Evolutionary conservation across 2,888 invertebrate species (phyloP), one percentile per base, ranked within the genome.

Genomic region (Bursaphelenchus okinawaensis): DNA sequence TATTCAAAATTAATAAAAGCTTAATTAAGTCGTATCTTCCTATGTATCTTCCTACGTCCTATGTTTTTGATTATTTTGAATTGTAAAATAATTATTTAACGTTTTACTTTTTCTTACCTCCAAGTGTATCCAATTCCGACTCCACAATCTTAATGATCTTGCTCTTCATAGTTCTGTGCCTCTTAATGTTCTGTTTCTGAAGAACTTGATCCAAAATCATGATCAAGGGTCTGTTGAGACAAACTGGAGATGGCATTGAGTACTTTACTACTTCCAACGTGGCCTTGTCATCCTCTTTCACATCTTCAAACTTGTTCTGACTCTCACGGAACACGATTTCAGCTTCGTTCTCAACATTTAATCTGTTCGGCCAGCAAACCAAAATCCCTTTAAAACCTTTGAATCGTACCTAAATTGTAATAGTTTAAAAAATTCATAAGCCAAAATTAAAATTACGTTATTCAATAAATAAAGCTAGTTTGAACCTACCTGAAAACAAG

Each of bases 141-240:
- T 75, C 74, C 24, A 74, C 63, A 7, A 67, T 31, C 24, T 40
- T 9, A 20, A 63, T 66, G 19, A 74, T 60, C n/a, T 59, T 12
- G n/a, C 66, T 54, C 19, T 40, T 52, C 12, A 79, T 68, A 7
- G 69, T 61, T 7, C 54, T 20, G 54, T 77, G 75, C 16, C 62
- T 60, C 8, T 16, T 22, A 0, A 29, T 20, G 6, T 69, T 68
- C 29, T 76, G 76, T 55, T 70, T 69, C 40, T 69, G 70, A 8
- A 72, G 64, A 0, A 78, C 76, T 55, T 75, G 74, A 62, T 80
- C 80, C 59, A 83, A 61, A 54, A 83, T 75, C 54, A 76, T 78
- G 57, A 83, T 81, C 52, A 82, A 75, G 26, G 83, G 83, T 19
- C 81, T 76, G 69, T 83, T 83, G 28, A 83, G 68, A 57, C 76